Evolutionary conservation across 2,888 invertebrate species (phyloP).

Genomic region (Dinocampus coccinellae): DNA sequence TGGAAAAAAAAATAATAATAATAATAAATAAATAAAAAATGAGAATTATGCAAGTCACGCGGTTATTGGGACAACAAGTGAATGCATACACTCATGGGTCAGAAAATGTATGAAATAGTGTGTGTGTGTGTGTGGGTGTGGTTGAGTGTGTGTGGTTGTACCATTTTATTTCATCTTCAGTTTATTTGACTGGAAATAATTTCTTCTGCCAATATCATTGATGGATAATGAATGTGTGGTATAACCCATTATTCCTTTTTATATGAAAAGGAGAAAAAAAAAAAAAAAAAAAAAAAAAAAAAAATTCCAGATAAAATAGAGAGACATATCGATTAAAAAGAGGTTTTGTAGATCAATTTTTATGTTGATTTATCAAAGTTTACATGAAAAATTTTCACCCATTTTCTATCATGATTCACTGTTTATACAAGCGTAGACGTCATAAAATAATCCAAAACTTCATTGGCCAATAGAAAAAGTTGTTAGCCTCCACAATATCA

Average conservation of each 20-base stretch:
- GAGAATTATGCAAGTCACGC: constrained; percentile 36
- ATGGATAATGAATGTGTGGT: too few relatives aligned
- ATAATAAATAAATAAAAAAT: constrained; percentile 21
- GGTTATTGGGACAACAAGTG: constrained; percentile 30
- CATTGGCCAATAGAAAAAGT: constrained; percentile 20
- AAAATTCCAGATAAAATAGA: background rate
- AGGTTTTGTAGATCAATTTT: background rate
- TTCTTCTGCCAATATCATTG: background rate
- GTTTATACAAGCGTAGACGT: constrained; percentile 17
- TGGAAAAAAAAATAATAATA: constrained; percentile 21
- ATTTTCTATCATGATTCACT: constrained; percentile 5
- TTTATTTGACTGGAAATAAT: constrained; percentile 19
- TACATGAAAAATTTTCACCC: constrained; percentile 14
- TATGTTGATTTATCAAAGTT: background rate
- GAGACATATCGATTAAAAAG: background rate
- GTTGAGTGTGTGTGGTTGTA: background rate
- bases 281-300: constrained; percentile 8
- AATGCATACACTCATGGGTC: background rate
- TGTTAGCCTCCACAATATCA: background rate
- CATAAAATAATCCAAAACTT: constrained; percentile 32
- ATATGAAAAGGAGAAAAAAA: constrained; percentile 2
- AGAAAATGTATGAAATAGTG: too few relatives aligned
- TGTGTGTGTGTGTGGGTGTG: constrained; percentile 6
- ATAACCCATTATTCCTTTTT: background rate
- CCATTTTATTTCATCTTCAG: background rate